phyloP scores from a whole-genome alignment of 2,113 vertebrate genomes.

The Mormyrus iriodes region DNA sequence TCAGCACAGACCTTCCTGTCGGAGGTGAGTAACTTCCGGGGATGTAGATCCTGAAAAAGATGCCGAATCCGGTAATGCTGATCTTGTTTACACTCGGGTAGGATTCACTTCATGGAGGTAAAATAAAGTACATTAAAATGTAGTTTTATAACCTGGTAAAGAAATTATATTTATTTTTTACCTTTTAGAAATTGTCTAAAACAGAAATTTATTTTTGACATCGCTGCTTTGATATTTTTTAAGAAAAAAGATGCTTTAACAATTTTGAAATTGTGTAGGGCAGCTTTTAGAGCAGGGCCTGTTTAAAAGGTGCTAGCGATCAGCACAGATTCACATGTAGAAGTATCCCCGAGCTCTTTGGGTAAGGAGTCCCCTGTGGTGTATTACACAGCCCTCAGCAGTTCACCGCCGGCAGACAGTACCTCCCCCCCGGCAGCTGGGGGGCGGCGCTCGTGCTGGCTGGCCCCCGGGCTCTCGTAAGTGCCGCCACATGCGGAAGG shows the following conservation, averaged over 20 bases:
- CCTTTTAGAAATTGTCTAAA: neutral
- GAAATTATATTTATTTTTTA: neutral
- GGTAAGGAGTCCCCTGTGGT: neutral
- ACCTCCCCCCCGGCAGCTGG: neutral
- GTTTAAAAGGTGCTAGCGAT: neutral
- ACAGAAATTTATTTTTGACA: neutral
- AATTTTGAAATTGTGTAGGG: neutral
- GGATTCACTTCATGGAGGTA: conserved; percentile 41
- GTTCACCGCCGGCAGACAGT: neutral
- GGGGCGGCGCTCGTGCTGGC: neutral
- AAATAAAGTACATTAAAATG: conserved; percentile 28
- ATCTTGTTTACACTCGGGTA: conserved; percentile 39
- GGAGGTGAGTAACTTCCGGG: conserved; percentile 63
- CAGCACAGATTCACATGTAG: neutral
- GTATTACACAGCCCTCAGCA: neutral
- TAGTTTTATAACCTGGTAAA: neutral
- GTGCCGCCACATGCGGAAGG: conserved; percentile 27
- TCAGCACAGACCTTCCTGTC: conserved; percentile 88
- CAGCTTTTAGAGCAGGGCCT: neutral
- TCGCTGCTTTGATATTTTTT: neutral
- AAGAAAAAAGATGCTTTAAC: neutral
- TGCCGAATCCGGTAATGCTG: conserved; percentile 37
- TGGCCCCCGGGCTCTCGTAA: conserved; percentile 15
- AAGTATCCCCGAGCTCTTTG: neutral
- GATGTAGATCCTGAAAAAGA: conserved; percentile 29